Evolutionary conservation across 2,797 vertebrate species (phyloP), one percentile per base, ranked within the genome.

Genomic region (Dermochelys coriacea): DNA sequence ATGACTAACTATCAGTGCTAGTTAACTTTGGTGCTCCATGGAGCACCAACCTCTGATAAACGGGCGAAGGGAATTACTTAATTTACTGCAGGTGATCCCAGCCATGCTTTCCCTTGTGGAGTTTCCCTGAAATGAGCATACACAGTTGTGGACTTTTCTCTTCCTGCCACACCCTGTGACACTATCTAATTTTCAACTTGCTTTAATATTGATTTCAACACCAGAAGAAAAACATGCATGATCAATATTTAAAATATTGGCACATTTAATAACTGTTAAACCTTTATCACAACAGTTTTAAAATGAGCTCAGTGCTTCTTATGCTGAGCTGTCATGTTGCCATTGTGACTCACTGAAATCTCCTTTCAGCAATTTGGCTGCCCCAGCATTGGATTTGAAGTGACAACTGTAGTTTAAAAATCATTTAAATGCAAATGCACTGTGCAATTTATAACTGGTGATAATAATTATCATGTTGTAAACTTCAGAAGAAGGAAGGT

Each of bases 181-280:
- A 8, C 71, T 68, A 11, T 71, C 19, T 37, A 41, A 27, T 81
- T 79, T 93, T 47, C 49, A 68, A 50, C 18, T 81, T 85, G 19
- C 41, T 86, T 82, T 88, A 80, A 6, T 27, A 79, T 77, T 27
- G 6, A 77, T 29, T 77, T 47, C 12, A 47, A 50, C 21, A 78
- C 7, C 31, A 74, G 64, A 91, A 27, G 3, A 91, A 71, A 79
- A 41, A 86, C 0, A 0, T 0, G 1, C 47, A 14, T 79, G 49
- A 12, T 37, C 45, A n/a, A 12, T 75, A 52, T 91, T 88, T 75
- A 57, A 89, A 50, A 50, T 15, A 25, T 1, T 3, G 3, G 8
- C 29, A 21, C 57, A 81, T 57, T 50, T 0, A 0, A 51, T 71
- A 82, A 37, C 0, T 4, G 3, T 31, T 83, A 51, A 87, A 74